Evolutionary conservation across 2,797 vertebrate genomes (phyloP), one percentile per base, ranked within the genome.

Genomic region (Taenioides sp.): DNA sequence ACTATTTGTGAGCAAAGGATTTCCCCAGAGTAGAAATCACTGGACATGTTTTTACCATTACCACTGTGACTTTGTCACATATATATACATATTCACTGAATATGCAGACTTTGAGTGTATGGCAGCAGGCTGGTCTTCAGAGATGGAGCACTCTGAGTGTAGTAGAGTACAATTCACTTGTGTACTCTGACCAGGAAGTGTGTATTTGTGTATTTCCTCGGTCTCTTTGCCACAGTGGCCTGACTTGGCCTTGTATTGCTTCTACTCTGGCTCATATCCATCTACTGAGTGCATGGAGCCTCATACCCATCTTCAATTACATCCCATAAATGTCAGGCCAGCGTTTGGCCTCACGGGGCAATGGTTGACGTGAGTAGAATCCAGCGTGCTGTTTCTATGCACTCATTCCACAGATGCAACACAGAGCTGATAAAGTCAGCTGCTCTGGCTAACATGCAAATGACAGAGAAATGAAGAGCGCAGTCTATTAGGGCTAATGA

Each of bases 401-500:
- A 61, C 78, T 63, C 65, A 77, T 76, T 70, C 58, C 64, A 71
- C 20, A 64, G 9, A 69, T 52, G 65, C 71, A 72, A 23, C 20
- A 77, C 71, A 14, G 55, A 59, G 72, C 12, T 28, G 49, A 61
- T 73, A 47, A 71, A 65, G 75, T 61, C 7, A 17, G 70, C 61
- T 72, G 72, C 79, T 2, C 18, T 73, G 28, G 72, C 31, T 1
- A 59, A 75, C 70, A 27, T 63, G 43, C 43, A 47, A 47, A 47
- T 47, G 73, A 78, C 67, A 49, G 65, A 61, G 68, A 73, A 75
- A 83, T 87, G 84, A 87, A 74, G 67, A 71, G 66, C 69, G 72
- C 74, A 69, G 80, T 81, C 75, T 82, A 80, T 84, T 81, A 84
- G 71, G 64, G 72, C 82, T 88, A 87, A 88, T 85, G 82, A 76